Conservation (phyloP, 2,888 invertebrate species). For the Muschampia plurimacula region DNA sequence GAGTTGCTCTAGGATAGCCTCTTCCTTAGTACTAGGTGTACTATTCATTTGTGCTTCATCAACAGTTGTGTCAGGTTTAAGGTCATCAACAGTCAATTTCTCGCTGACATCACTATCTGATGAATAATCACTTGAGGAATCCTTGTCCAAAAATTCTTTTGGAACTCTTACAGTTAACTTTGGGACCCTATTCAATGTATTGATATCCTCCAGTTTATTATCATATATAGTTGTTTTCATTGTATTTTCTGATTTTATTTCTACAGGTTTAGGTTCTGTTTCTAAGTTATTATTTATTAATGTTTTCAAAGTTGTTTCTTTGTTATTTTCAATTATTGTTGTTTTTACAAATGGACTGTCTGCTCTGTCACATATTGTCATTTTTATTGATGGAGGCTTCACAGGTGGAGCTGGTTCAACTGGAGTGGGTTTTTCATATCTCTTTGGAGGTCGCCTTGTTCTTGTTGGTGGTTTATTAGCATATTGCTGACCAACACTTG, state of each 20-base stretch:
- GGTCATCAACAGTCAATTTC: conserved; percentile 86
- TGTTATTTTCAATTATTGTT: conserved; percentile 74
- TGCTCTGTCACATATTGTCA: conserved; percentile 82
- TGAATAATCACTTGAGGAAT: conserved; percentile 82
- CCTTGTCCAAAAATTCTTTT: conserved; percentile 84
- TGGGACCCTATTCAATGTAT: conserved; percentile 86
- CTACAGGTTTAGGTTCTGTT: conserved; percentile 54
- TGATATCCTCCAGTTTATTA: conserved; percentile 74
- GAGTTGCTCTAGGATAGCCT: conserved; percentile 40
- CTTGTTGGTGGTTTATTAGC: conserved; percentile 72
- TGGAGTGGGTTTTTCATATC: conserved; percentile 68
- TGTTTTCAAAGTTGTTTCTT: conserved; percentile 70
- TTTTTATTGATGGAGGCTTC: conserved; percentile 76
- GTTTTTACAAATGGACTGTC: conserved; percentile 80
- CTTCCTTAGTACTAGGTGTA: conserved; percentile 41
- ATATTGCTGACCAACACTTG: conserved; percentile 71
- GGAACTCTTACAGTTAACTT: conserved; percentile 89
- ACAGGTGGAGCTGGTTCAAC: conserved; percentile 52
- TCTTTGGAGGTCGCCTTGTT: conserved; percentile 73
- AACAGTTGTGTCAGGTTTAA: conserved; percentile 59
- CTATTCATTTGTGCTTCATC: conserved; percentile 45
- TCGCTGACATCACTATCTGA: conserved; percentile 87
- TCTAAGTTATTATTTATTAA: conserved; percentile 75
- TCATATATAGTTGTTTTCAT: conserved; percentile 81
- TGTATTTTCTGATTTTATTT: conserved; percentile 68